Evolutionary conservation across 2,113 vertebrate species (phyloP).

Genomic region (Podarcis muralis): DNA sequence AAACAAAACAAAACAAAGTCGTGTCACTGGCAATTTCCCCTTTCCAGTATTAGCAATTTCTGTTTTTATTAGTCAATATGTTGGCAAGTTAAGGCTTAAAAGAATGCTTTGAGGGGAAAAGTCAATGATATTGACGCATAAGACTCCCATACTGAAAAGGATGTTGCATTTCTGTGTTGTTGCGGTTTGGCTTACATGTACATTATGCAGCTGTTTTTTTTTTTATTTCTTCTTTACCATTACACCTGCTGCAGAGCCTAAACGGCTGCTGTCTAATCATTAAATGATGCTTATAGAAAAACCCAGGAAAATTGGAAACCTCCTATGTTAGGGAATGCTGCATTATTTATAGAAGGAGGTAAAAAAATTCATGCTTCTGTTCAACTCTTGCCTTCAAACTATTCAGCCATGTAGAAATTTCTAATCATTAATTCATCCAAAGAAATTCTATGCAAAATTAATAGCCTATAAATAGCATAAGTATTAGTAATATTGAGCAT

Average conservation of each 20-base stretch:
- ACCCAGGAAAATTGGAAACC: constrained; percentile 43
- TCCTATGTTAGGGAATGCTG: constrained; percentile 1
- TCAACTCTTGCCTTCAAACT: constrained; percentile 46
- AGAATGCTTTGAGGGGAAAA: constrained; percentile 40
- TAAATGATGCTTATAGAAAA: constrained; percentile 33
- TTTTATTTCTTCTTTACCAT: constrained; percentile 19
- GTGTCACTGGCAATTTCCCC: constrained; percentile 17
- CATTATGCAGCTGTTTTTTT: constrained; percentile 30
- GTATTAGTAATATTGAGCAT: not conserved
- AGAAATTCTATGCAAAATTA: not conserved
- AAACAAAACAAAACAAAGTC: not conserved
- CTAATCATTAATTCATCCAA: not conserved
- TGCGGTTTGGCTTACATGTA: constrained; percentile 6
- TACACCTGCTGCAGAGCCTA: constrained; percentile 7
- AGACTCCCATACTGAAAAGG: not conserved
- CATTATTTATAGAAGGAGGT: constrained; percentile 40
- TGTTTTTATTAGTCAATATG: constrained; percentile 50
- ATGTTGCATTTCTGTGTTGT: not conserved
- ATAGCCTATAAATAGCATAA: not conserved
- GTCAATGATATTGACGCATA: constrained; percentile 22
- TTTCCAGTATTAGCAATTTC: constrained; percentile 38
- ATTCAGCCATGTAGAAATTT: constrained; percentile 38
- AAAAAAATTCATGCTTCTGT: constrained; percentile 59
- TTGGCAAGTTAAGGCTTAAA: constrained; percentile 30
- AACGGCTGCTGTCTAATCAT: constrained; percentile 3